A percentile compares a stretch with the other conserved stretches of the same genome.
Conservation (phyloP, 53 echinoderm and acorn worm species). For the Arbacia lixula region DNA sequence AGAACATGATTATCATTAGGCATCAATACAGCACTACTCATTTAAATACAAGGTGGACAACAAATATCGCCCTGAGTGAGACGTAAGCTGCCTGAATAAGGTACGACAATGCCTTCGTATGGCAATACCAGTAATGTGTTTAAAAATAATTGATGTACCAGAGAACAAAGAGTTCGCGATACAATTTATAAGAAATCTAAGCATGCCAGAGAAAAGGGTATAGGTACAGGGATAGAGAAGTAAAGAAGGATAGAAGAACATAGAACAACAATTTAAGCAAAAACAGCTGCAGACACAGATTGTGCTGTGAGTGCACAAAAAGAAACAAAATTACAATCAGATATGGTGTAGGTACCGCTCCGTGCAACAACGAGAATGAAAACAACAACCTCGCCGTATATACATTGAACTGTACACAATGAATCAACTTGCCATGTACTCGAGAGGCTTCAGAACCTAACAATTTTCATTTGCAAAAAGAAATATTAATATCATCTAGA, state of each 20-base stretch:
- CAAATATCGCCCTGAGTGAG: neutral
- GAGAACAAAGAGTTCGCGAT: neutral
- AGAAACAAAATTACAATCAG: neutral
- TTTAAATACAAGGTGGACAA: neutral
- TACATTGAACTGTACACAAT: neutral
- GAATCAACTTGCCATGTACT: neutral
- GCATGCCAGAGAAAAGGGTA: neutral
- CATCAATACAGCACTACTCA: neutral
- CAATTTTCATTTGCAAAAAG: neutral
- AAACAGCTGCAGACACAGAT: conserved; percentile 5
- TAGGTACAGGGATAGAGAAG: neutral
- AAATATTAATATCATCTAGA: too few species aligned
- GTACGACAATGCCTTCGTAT: neutral
- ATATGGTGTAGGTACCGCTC: neutral
- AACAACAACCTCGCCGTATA: too few species aligned
- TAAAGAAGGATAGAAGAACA: too few species aligned
- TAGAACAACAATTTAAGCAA: neutral
- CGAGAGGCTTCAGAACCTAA: neutral
- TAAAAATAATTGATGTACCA: neutral
- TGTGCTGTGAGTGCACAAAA: neutral
- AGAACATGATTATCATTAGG: neutral
- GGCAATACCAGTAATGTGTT: neutral
- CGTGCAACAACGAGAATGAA: neutral
- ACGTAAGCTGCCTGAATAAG: neutral
- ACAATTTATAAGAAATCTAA: neutral